Percentiles rank a stretch among this genome's conserved stretches.
Conservation (phyloP, 2,888 invertebrate species). For the Caprella mutica region DNA sequence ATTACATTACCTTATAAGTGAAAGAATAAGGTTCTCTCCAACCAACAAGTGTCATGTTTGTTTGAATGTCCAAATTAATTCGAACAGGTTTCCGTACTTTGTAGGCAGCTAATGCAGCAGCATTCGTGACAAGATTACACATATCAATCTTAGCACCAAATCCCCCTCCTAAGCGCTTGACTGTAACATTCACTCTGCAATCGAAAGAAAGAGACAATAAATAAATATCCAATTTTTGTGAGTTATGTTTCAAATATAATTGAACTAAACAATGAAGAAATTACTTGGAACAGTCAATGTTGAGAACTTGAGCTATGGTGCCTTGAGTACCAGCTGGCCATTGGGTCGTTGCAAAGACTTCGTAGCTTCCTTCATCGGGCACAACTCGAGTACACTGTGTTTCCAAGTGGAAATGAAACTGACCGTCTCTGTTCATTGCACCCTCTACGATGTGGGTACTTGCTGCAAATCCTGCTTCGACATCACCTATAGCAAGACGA, state of each 20-base stretch:
- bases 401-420: slow-evolving; percentile 68
- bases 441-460: slow-evolving; percentile 20
- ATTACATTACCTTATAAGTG: slow-evolving; percentile 31
- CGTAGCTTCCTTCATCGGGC: slow-evolving; percentile 55
- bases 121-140: slow-evolving; percentile 48
- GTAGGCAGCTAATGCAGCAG: slow-evolving; percentile 58
- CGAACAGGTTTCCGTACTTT: slow-evolving; percentile 56
- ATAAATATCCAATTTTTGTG: slow-evolving; percentile 5
- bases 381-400: slow-evolving; percentile 54
- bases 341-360: slow-evolving; percentile 46
- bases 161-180: slow-evolving; percentile 64
- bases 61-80: slow-evolving; percentile 56
- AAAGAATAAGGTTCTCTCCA: slow-evolving; percentile 28
- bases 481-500: slow-evolving; percentile 14
- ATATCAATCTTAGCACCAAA: slow-evolving; percentile 66
- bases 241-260: background rate
- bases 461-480: slow-evolving; percentile 27
- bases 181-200: slow-evolving; percentile 55
- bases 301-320: slow-evolving; percentile 15
- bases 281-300: no score
- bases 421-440: slow-evolving; percentile 39
- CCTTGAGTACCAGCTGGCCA: slow-evolving; percentile 12
- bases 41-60: slow-evolving; percentile 50
- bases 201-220: background rate
- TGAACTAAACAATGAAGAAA: background rate